A percentile compares a stretch with the other conserved stretches of the same genome.
These are phyloP conservation scores for Sarcophaga peregrina DNA, from an alignment of 1,140 invertebrate species.

Conservation along the genomic window DNA sequence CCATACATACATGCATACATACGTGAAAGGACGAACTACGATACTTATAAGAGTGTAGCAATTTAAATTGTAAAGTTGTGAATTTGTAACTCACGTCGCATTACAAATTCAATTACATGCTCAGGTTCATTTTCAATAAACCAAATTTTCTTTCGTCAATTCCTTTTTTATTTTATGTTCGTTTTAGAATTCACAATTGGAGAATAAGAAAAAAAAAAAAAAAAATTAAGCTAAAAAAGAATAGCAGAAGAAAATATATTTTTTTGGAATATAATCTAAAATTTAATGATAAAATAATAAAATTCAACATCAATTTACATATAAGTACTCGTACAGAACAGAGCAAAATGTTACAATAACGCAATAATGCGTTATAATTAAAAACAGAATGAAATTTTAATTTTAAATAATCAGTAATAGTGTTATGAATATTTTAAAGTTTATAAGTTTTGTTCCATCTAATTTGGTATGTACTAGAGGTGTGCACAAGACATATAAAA, in stretches of 20 bases:
- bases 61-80: constrained; percentile 38
- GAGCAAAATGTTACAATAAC: not conserved
- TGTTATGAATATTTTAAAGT: too few species aligned
- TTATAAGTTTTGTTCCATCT: too few species aligned
- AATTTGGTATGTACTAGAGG: too few species aligned
- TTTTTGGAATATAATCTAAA: constrained; percentile 28
- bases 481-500: too few species aligned
- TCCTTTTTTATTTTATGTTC: not conserved
- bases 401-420: too few species aligned
- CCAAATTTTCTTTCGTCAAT: constrained; percentile 25
- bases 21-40: not conserved
- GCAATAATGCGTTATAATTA: not conserved
- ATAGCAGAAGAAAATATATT: constrained; percentile 29
- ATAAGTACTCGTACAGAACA: not conserved
- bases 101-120: constrained; percentile 42
- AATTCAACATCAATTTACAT: constrained; percentile 34
- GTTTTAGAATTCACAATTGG: not conserved
- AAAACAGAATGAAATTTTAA: too few species aligned
- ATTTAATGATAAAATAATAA: constrained; percentile 37
- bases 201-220: constrained; percentile 8
- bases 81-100: constrained; percentile 40
- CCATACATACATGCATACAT: too few species aligned
- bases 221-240: not conserved
- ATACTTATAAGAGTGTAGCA: not conserved
- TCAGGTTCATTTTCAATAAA: constrained; percentile 41